Evolutionary conservation across 2,888 invertebrate species (phyloP).

Genomic region (Chrysolina oricalcia): DNA sequence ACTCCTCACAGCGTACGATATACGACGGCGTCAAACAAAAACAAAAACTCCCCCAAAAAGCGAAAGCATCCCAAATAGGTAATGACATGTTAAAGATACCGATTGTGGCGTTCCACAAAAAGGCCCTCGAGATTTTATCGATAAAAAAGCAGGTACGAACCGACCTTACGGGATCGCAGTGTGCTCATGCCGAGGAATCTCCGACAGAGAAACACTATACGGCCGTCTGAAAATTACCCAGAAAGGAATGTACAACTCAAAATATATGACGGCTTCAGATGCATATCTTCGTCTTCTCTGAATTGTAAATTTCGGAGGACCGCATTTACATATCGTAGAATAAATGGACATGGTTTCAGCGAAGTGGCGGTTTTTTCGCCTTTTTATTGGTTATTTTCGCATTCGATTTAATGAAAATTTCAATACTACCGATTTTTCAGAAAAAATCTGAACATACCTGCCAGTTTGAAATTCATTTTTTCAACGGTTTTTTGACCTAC

Average conservation of each 20-base stretch:
- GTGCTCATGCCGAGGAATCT: conserved; percentile 54
- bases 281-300: conserved; percentile 68
- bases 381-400: conserved; percentile 5
- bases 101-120: conserved; percentile 54
- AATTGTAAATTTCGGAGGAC: conserved; percentile 67
- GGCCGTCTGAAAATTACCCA: conserved; percentile 64
- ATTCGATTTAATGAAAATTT: not conserved
- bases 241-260: conserved; percentile 66
- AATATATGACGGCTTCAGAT: conserved; percentile 68
- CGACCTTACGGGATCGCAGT: conserved; percentile 37
- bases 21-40: conserved; percentile 22
- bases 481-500: too few relatives aligned
- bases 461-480: too few relatives aligned
- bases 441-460: too few relatives aligned
- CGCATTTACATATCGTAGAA: conserved; percentile 66
- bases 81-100: conserved; percentile 56
- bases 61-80: conserved; percentile 50
- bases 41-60: conserved; percentile 3
- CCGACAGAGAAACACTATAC: conserved; percentile 60
- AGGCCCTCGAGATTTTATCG: conserved; percentile 57
- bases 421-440: not conserved
- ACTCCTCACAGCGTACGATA: not conserved
- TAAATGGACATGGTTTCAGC: conserved; percentile 61
- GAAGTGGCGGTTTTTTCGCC: conserved; percentile 45
- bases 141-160: conserved; percentile 51